phyloP scores from a whole-genome alignment of 2,113 vertebrate genomes.

The Myrmecophaga tridactyla region DNA sequence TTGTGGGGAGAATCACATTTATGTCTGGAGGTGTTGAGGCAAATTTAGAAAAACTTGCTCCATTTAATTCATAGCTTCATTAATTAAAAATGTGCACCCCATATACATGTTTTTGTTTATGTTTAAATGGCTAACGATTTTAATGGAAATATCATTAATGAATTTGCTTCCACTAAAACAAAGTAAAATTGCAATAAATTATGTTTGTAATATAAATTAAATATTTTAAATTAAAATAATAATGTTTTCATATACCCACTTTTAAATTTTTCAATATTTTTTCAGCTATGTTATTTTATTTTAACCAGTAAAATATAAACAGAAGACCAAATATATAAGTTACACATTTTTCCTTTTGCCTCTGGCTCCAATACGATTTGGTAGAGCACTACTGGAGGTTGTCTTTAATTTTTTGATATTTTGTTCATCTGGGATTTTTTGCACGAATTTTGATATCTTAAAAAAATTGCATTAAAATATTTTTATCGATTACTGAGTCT shows the following conservation, averaged over 20 bases:
- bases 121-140: neutral
- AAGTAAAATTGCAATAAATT: neutral
- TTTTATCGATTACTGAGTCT: neutral
- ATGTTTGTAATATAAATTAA: neutral
- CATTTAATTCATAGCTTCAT: neutral
- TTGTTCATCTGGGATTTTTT: neutral
- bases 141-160: slow-evolving; percentile 7
- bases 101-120: neutral
- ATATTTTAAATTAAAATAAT: neutral
- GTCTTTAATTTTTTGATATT: neutral
- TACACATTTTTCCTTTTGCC: neutral
- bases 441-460: neutral
- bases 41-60: neutral
- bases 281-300: neutral
- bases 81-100: neutral
- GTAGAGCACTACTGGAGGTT: neutral
- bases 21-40: neutral
- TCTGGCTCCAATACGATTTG: neutral
- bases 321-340: neutral
- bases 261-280: slow-evolving; percentile 10
- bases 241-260: neutral
- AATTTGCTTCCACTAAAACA: slow-evolving; percentile 1
- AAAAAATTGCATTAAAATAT: slow-evolving; percentile 21
- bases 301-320: slow-evolving; percentile 1
- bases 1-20: neutral